phyloP scores from a whole-genome alignment of 1,140 invertebrate genomes.

The Prorops nasuta region DNA sequence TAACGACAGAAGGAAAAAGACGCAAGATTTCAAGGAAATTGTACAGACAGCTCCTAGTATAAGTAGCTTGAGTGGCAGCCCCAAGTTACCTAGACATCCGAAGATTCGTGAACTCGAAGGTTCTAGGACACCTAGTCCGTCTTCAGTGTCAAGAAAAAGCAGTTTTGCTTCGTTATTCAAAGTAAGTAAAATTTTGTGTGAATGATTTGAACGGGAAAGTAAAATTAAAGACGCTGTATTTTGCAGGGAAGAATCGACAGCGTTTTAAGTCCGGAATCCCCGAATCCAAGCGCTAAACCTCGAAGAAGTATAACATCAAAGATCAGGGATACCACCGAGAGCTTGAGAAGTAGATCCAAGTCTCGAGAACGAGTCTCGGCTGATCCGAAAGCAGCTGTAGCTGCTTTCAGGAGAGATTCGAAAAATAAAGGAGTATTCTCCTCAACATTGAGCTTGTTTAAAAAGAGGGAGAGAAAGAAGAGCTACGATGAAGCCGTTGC shows the following conservation, averaged over 20 bases:
- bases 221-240: constrained; percentile 9
- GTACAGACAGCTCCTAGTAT: constrained; percentile 38
- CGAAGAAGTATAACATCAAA: constrained; percentile 48
- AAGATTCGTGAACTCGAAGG: constrained; percentile 53
- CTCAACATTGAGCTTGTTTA: constrained; percentile 54
- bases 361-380: constrained; percentile 37
- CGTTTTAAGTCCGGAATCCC: constrained; percentile 66
- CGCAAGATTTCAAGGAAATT: constrained; percentile 43
- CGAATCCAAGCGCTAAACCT: constrained; percentile 51
- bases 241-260: constrained; percentile 40
- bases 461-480: constrained; percentile 55
- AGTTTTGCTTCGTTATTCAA: constrained; percentile 78
- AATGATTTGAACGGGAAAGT: neutral
- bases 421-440: constrained; percentile 57
- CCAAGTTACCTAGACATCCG: constrained; percentile 46
- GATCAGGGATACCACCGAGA: constrained; percentile 50
- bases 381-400: too few species aligned
- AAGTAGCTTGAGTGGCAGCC: constrained; percentile 32
- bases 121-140: constrained; percentile 60
- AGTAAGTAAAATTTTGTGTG: constrained; percentile 55
- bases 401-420: constrained; percentile 47
- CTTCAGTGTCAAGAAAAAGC: constrained; percentile 69
- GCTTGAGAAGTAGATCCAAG: constrained; percentile 44
- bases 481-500: constrained; percentile 38
- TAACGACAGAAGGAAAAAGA: constrained; percentile 44